Evolutionary conservation across 1,140 invertebrate species (phyloP).

Genomic region (Paramacrobiotus metropolitanus): DNA sequence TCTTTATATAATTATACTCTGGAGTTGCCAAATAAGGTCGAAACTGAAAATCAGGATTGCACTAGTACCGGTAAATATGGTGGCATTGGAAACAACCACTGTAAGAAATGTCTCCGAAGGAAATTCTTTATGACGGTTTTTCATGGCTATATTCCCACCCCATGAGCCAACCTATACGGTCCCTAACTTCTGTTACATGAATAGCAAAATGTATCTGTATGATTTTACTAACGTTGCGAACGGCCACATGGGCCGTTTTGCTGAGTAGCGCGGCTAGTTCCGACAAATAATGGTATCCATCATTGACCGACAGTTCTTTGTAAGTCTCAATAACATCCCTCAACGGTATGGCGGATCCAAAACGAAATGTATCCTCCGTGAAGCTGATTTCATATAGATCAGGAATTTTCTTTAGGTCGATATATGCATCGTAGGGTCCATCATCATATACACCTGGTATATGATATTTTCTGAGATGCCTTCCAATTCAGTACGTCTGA

Average conservation of each 20-base stretch:
- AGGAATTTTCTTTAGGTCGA: slow-evolving; percentile 42
- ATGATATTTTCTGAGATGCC: too few relatives aligned
- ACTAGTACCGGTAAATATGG: neutral
- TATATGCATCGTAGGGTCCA: slow-evolving; percentile 30
- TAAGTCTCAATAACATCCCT: neutral
- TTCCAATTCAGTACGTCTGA: too few relatives aligned
- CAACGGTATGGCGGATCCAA: neutral
- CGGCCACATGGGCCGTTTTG: neutral
- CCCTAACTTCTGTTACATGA: neutral
- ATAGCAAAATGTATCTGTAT: neutral
- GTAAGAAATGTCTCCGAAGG: slow-evolving; percentile 32
- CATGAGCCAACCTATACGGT: slow-evolving; percentile 28
- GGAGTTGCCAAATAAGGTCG: neutral
- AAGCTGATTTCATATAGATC: slow-evolving; percentile 23
- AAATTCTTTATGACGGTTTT: slow-evolving; percentile 40
- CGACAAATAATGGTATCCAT: neutral
- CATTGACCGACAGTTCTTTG: neutral
- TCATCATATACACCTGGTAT: slow-evolving; percentile 38
- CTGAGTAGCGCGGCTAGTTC: neutral
- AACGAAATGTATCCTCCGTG: neutral
- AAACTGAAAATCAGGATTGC: neutral
- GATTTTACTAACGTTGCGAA: neutral
- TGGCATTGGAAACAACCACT: neutral
- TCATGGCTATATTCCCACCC: slow-evolving; percentile 53
- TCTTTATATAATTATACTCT: too few relatives aligned